phyloP scores from a whole-genome alignment of 2,113 vertebrate genomes.

The Toxotes jaculatrix region DNA sequence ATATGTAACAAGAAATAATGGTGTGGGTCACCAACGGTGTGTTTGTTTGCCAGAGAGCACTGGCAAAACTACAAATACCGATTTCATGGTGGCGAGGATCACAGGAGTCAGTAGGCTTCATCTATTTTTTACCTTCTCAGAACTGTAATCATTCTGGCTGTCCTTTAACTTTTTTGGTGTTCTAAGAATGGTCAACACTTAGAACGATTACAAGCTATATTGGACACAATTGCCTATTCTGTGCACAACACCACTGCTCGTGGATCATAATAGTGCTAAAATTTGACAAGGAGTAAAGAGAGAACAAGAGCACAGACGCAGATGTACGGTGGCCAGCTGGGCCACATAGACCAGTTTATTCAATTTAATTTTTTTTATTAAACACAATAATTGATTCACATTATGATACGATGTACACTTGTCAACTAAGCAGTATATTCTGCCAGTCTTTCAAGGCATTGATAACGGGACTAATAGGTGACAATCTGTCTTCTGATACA shows the following conservation, averaged over 20 bases:
- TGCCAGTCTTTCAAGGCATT: conserved; percentile 70
- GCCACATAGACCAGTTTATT: conserved; percentile 77
- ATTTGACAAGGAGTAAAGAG: background rate
- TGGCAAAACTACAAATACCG: no score
- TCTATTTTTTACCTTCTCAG: no score
- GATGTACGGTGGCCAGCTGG: conserved; percentile 60
- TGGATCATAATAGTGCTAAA: background rate
- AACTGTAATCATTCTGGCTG: no score
- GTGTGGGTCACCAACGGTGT: no score
- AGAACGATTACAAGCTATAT: background rate
- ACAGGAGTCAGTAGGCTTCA: no score
- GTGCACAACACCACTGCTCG: background rate
- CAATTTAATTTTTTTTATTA: conserved; percentile 73
- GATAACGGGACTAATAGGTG: conserved; percentile 72
- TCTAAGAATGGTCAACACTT: no score
- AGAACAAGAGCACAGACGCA: conserved; percentile 45
- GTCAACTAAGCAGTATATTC: conserved; percentile 65
- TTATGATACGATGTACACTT: conserved; percentile 76
- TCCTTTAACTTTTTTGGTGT: no score
- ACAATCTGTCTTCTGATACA: conserved; percentile 72
- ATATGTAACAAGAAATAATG: no score
- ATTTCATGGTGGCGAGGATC: no score
- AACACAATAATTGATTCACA: conserved; percentile 82
- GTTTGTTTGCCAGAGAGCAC: no score
- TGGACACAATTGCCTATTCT: background rate